These are phyloP conservation scores for Pangasius krempfi DNA, from an alignment of 2,797 vertebrate genomes.

Conservation along the genomic window DNA sequence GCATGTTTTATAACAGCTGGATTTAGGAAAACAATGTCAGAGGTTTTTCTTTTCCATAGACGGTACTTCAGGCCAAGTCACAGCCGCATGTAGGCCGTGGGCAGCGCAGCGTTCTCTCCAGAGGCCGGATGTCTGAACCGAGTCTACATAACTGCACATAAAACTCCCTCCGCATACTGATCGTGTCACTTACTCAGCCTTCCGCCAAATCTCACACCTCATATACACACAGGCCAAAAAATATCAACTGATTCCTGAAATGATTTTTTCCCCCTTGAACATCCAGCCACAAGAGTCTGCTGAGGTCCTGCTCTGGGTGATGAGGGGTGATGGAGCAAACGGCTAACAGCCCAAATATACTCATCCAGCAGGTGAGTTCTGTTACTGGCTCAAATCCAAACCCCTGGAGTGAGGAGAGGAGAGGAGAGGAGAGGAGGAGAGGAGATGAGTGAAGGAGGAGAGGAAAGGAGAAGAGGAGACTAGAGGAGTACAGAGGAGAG, in stretches of 20 bases:
- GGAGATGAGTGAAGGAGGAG: neutral
- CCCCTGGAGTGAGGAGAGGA: neutral
- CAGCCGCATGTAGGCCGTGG: slow-evolving; percentile 34
- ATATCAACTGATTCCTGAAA: slow-evolving; percentile 25
- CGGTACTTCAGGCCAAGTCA: slow-evolving; percentile 34
- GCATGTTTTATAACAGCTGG: slow-evolving; percentile 55
- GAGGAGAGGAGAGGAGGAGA: neutral
- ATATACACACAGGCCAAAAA: slow-evolving; percentile 22
- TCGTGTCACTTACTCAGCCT: slow-evolving; percentile 12
- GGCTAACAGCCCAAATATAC: neutral
- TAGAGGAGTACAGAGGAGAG: too few species aligned
- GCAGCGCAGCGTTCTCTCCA: slow-evolving; percentile 6
- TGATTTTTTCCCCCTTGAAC: neutral
- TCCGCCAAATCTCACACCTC: slow-evolving; percentile 45
- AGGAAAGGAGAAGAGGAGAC: neutral
- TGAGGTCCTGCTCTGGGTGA: slow-evolving; percentile 5
- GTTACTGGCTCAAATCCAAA: neutral
- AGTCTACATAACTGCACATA: slow-evolving; percentile 39
- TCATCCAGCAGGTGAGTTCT: neutral
- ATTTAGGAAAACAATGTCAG: slow-evolving; percentile 44
- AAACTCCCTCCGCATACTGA: slow-evolving; percentile 37
- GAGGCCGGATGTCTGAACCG: slow-evolving; percentile 38
- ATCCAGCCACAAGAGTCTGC: neutral
- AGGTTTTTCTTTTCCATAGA: slow-evolving; percentile 19
- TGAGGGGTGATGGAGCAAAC: neutral